These are phyloP conservation scores for Ceratina australensis DNA, from an alignment of 1,140 invertebrate genomes.

Conservation along the genomic window DNA sequence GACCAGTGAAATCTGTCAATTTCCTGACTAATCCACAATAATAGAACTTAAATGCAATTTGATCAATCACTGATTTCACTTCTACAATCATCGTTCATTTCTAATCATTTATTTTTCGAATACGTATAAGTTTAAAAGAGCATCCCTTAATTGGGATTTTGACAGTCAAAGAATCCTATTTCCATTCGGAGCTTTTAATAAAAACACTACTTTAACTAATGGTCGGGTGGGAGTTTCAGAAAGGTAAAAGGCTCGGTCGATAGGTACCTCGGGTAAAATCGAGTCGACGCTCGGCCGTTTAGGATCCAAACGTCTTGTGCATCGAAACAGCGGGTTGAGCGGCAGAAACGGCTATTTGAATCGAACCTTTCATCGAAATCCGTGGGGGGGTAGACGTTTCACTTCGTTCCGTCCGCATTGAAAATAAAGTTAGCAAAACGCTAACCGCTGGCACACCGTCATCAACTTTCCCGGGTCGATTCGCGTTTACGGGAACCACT, in stretches of 20 bases:
- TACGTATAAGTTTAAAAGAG: too few species aligned
- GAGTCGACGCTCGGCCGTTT: neutral
- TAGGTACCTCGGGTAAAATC: neutral
- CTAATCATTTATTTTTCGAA: too few species aligned
- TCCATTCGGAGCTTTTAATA: neutral
- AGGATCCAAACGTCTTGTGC: neutral
- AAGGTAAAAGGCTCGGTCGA: too few species aligned
- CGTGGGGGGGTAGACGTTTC: constrained; percentile 54
- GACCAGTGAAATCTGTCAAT: too few species aligned
- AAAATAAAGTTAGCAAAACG: constrained; percentile 63
- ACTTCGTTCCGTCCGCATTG: constrained; percentile 54
- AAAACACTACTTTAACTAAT: neutral
- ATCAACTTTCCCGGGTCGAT: constrained; percentile 33
- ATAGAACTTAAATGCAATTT: too few species aligned
- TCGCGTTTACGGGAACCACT: constrained; percentile 43
- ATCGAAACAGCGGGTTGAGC: constrained; percentile 26
- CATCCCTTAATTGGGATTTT: too few species aligned
- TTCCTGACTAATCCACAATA: too few species aligned
- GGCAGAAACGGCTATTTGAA: constrained; percentile 51
- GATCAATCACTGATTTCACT: too few species aligned
- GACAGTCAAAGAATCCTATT: too few species aligned
- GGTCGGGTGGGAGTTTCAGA: neutral
- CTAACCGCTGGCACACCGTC: constrained; percentile 34
- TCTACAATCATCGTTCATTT: too few species aligned
- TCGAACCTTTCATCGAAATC: constrained; percentile 43